Evolutionary conservation across 1,140 invertebrate species (phyloP).

Genomic region (Drosophila bocki): DNA sequence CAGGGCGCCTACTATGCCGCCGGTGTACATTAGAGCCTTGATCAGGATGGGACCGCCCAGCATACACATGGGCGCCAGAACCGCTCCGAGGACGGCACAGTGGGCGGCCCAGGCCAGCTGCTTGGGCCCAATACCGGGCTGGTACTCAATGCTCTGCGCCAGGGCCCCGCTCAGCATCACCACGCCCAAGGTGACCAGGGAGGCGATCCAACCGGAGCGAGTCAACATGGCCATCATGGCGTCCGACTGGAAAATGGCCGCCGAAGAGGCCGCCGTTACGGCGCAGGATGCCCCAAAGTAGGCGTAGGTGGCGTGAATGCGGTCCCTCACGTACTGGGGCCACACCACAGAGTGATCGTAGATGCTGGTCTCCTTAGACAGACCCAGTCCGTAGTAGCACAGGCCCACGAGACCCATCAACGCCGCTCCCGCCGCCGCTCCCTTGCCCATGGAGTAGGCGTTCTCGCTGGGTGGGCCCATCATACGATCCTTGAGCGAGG

Average conservation of each 20-base stretch:
- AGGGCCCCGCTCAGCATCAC: conserved; percentile 96
- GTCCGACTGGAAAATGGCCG: conserved; percentile 92
- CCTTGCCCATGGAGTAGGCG: conserved; percentile 94
- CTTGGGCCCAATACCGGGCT: conserved; percentile 94
- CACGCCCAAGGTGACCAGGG: conserved; percentile 91
- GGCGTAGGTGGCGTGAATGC: conserved; percentile 96
- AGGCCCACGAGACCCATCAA: conserved; percentile 95
- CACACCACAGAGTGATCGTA: conserved; percentile 95
- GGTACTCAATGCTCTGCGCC: conserved; percentile 91
- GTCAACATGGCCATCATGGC: conserved; percentile 90
- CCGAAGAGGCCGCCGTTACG: conserved; percentile 93
- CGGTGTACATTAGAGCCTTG: conserved; percentile 96
- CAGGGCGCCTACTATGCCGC: conserved; percentile 96
- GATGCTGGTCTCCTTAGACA: conserved; percentile 92
- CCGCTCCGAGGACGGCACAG: conserved; percentile 93
- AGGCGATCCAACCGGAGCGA: conserved; percentile 91
- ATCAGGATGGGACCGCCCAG: conserved; percentile 95
- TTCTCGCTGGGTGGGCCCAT: conserved; percentile 81
- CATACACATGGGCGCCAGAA: conserved; percentile 96
- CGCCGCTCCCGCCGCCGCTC: conserved; percentile 94
- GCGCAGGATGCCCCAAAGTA: conserved; percentile 96
- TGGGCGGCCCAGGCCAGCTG: conserved; percentile 97
- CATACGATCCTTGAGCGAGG: conserved; percentile 71
- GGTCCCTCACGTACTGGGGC: conserved; percentile 96
- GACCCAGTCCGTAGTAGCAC: conserved; percentile 97